Base-by-base conservation (phyloP, 2,888 invertebrate genomes). In the Xanthorhoe designata region DNA sequence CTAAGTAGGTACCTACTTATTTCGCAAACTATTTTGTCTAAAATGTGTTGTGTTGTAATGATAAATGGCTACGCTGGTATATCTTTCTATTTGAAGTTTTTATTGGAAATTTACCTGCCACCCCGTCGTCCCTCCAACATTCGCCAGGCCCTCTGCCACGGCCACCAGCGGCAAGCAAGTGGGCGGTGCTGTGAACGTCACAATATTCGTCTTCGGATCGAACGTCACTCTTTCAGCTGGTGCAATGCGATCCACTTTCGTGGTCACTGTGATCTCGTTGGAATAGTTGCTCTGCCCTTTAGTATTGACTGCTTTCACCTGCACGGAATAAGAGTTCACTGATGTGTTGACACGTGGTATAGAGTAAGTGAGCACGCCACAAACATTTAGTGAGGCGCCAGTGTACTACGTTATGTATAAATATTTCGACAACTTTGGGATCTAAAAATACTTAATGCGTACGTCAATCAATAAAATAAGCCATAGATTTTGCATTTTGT, bases 261-360 rank as follows among this genome's bases (percentile, higher is more conserved):
- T 98, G 4, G 96, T 96, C 49, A 96, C 96, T 0, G 95, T 94
- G 53, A 97, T 95, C 83, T 98, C 97, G 78, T 97, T 97, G 0
- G 98, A 98, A 81, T 96, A 97, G 73, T 97, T 97, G 69, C 98
- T 98, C 74, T 96, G 96, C 15, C 98, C 98, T 86, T 97, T 97
- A 0, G 97, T 96, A 82, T 98, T 98, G 71, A 97, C 94, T 0
- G 98, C 98, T 89, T 97, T 97, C 66, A 97, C 96, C 95, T 96
- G 85, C 7, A 86, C 67, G 65, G 32, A 71, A 64, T 70, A 53
- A 56, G 7, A 61, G 52, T 64, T 76, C 64, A 76, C 61, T 45
- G 54, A 52, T 57, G 66, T 53, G 47, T 71, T 47, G 35, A 64
- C 13, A 63, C 32, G 51, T 51, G 1, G 38, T 45, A 1, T 32